These are phyloP conservation scores for Drosophila asahinai DNA, from an alignment of 1,140 invertebrate species.

Conservation along the genomic window DNA sequence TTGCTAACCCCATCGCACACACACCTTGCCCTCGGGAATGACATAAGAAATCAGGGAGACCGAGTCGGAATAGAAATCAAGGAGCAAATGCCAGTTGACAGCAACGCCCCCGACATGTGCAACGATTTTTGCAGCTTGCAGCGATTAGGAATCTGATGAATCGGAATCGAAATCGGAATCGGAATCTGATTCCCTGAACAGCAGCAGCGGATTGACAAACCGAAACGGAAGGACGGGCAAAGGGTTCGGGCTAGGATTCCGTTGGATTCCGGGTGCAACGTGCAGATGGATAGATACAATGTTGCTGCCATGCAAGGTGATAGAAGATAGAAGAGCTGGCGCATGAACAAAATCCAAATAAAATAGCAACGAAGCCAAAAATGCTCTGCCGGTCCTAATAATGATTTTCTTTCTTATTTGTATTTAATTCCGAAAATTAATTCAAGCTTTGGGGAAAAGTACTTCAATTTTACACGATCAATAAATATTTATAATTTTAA, in stretches of 20 bases:
- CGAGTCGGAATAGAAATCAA: slow-evolving; percentile 63
- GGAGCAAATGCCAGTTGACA: slow-evolving; percentile 71
- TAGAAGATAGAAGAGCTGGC: neutral
- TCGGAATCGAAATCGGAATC: neutral
- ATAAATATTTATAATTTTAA: neutral
- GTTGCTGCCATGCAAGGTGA: slow-evolving; percentile 29
- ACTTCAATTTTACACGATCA: too few species aligned
- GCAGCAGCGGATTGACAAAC: slow-evolving; percentile 9
- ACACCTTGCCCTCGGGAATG: slow-evolving; percentile 21
- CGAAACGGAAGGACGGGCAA: neutral
- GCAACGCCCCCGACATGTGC: slow-evolving; percentile 75
- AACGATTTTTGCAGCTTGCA: slow-evolving; percentile 71
- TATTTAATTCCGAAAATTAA: too few species aligned
- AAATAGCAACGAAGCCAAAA: neutral
- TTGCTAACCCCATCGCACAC: slow-evolving; percentile 60
- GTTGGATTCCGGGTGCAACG: neutral
- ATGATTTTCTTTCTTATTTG: neutral
- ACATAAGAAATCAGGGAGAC: slow-evolving; percentile 35
- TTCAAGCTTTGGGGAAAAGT: too few species aligned
- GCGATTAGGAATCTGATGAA: slow-evolving; percentile 27
- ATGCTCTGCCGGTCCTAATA: too few species aligned
- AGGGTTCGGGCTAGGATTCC: slow-evolving; percentile 6
- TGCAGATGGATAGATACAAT: slow-evolving; percentile 42
- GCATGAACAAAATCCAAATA: neutral
- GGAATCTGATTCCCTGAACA: slow-evolving; percentile 5